A percentile compares a stretch with the other conserved stretches of the same genome.
These are phyloP conservation scores for Drosophila kanekoi DNA, from an alignment of 2,888 invertebrate genomes.

Conservation along the genomic window DNA sequence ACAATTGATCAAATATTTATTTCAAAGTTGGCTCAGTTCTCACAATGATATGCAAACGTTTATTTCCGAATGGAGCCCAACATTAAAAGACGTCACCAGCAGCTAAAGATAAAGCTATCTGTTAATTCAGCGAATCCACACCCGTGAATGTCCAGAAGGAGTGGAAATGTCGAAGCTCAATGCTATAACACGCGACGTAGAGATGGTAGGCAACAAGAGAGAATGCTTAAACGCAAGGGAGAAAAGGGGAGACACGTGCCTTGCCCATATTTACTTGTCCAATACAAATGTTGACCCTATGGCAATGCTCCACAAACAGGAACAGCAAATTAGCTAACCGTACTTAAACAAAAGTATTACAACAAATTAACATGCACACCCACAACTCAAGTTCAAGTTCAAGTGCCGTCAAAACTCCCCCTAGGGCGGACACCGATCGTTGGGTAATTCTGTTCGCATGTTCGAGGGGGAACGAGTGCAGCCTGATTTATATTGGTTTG, in stretches of 20 bases:
- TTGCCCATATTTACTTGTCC: constrained; percentile 2
- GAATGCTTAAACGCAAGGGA: not conserved
- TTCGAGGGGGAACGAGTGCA: no score
- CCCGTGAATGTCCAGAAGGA: not conserved
- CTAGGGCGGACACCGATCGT: no score
- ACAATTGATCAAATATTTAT: constrained; percentile 73
- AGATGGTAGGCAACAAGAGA: not conserved
- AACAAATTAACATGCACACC: not conserved
- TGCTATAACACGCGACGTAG: not conserved
- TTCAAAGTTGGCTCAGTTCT: constrained; percentile 19
- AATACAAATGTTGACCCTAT: constrained; percentile 9
- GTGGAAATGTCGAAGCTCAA: not conserved
- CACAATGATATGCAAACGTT: not conserved
- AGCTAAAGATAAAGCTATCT: not conserved
- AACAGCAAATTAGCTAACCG: not conserved
- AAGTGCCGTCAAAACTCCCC: no score
- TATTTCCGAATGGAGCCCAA: not conserved
- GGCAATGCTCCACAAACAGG: constrained; percentile 11
- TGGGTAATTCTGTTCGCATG: no score
- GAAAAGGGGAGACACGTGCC: not conserved
- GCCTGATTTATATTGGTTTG: no score
- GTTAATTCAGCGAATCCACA: not conserved
- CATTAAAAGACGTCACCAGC: constrained; percentile 1
- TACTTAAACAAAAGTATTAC: not conserved
- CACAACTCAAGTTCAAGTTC: no score